Percentiles rank a stretch among this genome's conserved stretches.
These are phyloP conservation scores for Mobula birostris DNA, from an alignment of 2,113 vertebrate genomes.

Conservation along the genomic window DNA sequence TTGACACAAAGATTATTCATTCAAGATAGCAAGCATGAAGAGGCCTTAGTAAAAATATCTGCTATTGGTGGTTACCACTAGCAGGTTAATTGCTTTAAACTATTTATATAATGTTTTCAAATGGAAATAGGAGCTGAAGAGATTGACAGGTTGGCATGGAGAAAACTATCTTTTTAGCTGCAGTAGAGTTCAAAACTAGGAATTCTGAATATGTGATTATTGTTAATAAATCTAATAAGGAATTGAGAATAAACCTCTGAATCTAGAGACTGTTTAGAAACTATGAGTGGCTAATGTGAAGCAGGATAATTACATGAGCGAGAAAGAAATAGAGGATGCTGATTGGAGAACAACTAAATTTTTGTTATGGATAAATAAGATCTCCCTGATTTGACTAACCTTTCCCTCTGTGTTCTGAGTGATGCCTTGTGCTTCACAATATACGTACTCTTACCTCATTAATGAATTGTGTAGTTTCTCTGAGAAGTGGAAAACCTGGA, in stretches of 20 bases:
- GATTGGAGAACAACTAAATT: not conserved
- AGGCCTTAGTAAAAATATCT: not conserved
- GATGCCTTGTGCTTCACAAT: not conserved
- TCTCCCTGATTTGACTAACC: no score
- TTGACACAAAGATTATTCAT: not conserved
- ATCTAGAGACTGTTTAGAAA: not conserved
- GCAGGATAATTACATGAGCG: no score
- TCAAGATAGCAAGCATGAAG: not conserved
- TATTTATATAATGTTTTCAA: not conserved
- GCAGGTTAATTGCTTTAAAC: not conserved
- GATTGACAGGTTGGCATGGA: not conserved
- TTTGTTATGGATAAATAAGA: not conserved
- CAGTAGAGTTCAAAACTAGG: no score
- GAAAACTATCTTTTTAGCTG: not conserved
- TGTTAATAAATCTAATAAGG: not conserved
- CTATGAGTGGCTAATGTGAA: not conserved
- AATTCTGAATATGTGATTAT: no score
- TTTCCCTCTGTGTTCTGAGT: not conserved
- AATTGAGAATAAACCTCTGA: not conserved
- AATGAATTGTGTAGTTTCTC: not conserved
- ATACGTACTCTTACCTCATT: not conserved
- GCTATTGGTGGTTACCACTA: not conserved
- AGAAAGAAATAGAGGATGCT: no score
- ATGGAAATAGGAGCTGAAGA: not conserved
- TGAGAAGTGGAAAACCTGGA: not conserved